Percentiles rank a stretch among this genome's conserved stretches.
Conservation (phyloP, 2,797 vertebrate genomes). For the Zenarchopterus dispar region DNA sequence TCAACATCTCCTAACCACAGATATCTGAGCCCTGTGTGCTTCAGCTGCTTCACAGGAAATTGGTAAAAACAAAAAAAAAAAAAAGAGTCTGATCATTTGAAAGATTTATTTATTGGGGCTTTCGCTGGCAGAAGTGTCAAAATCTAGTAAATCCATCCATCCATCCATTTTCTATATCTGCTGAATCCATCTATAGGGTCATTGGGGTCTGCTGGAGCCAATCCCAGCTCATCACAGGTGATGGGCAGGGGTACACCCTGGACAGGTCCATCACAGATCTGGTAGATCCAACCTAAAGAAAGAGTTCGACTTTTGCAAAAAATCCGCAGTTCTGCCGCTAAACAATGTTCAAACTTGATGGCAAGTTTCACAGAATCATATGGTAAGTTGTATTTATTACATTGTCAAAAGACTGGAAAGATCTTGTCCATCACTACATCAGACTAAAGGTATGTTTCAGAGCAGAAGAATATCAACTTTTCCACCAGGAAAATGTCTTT, state of each 20-base stretch:
- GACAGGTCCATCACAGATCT: no score
- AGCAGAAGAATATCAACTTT: no score
- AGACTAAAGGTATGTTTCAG: no score
- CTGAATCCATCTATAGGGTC: no score
- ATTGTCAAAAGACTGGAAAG: no score
- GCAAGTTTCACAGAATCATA: background rate
- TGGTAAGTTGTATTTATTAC: background rate
- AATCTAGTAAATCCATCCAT: no score
- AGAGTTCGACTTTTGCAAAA: background rate
- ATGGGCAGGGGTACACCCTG: no score
- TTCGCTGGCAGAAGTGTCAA: background rate
- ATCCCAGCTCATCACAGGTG: no score
- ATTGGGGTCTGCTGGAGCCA: no score
- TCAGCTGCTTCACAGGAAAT: no score
- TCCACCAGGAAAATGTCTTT: background rate
- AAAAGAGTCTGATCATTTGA: background rate
- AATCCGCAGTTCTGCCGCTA: background rate
- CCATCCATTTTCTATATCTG: no score
- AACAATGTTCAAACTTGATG: background rate
- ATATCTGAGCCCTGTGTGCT: background rate
- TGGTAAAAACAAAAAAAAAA: background rate
- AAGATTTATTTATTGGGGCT: background rate
- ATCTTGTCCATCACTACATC: no score
- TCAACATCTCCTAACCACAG: background rate
- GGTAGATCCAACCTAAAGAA: background rate